These are phyloP conservation scores for Sapajus apella DNA, from an alignment of 2,113 vertebrate species.

Conservation along the genomic window DNA sequence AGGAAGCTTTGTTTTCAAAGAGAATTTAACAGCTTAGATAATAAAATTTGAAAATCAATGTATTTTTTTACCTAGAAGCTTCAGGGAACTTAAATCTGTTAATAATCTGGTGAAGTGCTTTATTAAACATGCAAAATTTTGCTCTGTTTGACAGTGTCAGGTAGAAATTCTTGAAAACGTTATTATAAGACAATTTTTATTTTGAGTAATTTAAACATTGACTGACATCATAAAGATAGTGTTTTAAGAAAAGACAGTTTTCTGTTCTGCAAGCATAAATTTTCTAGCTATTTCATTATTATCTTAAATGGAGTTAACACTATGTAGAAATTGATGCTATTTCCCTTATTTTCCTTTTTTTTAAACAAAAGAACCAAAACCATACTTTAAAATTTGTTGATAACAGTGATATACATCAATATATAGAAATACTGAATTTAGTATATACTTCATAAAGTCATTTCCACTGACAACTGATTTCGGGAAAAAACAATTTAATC, in stretches of 20 bases:
- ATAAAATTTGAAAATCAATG: constrained; percentile 55
- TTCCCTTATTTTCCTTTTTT: not conserved
- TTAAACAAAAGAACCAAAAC: not conserved
- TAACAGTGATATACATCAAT: not conserved
- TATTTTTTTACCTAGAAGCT: constrained; percentile 46
- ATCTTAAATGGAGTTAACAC: not conserved
- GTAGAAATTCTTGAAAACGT: constrained; percentile 38
- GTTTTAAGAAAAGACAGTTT: not conserved
- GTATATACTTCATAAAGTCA: not conserved
- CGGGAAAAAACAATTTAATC: not conserved
- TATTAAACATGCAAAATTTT: constrained; percentile 38
- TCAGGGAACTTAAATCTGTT: constrained; percentile 50
- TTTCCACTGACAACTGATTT: constrained; percentile 25
- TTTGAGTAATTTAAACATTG: constrained; percentile 16
- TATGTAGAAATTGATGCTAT: constrained; percentile 21
- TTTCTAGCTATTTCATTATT: constrained; percentile 16
- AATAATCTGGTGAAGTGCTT: not conserved
- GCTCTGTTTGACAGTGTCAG: not conserved
- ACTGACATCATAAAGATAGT: not conserved
- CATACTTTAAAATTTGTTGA: not conserved
- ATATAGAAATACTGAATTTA: not conserved
- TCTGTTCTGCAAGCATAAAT: constrained; percentile 19
- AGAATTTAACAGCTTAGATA: constrained; percentile 65
- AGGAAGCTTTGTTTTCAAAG: constrained; percentile 50
- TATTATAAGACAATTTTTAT: constrained; percentile 22